These are phyloP conservation scores for Encarsia formosa DNA, from an alignment of 2,888 invertebrate genomes.

Conservation along the genomic window DNA sequence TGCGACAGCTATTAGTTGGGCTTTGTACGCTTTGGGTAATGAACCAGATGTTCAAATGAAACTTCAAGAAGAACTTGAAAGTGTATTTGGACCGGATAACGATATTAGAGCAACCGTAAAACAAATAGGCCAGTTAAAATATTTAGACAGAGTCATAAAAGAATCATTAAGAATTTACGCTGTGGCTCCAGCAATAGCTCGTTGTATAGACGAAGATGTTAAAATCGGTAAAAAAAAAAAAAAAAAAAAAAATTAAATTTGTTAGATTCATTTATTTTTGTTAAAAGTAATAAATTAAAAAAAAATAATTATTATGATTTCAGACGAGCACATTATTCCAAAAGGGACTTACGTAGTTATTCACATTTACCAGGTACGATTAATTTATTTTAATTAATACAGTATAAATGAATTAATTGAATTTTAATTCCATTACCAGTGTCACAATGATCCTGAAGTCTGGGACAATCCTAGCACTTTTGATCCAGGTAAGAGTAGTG, in stretches of 20 bases:
- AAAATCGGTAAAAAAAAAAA: constrained; percentile 42
- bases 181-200: constrained; percentile 54
- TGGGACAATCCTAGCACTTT: constrained; percentile 54
- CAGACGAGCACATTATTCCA: constrained; percentile 48
- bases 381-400: too few species aligned
- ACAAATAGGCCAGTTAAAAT: constrained; percentile 51
- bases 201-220: constrained; percentile 51
- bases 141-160: constrained; percentile 58
- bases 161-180: constrained; percentile 58
- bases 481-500: too few species aligned
- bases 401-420: too few species aligned
- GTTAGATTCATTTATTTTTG: neutral
- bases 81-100: constrained; percentile 47
- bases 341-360: constrained; percentile 47
- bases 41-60: constrained; percentile 53
- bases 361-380: constrained; percentile 51
- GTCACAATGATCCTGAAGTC: constrained; percentile 52
- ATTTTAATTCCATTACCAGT: too few species aligned
- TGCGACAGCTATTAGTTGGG: constrained; percentile 54
- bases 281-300: neutral
- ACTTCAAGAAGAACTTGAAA: constrained; percentile 49
- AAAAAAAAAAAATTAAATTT: too few species aligned
- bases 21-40: constrained; percentile 53
- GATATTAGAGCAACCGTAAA: constrained; percentile 36
- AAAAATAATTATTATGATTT: constrained; percentile 22